These are phyloP conservation scores for Anneissia japonica DNA, from an alignment of 35 echinoderm and acorn worm species.

Conservation along the genomic window DNA sequence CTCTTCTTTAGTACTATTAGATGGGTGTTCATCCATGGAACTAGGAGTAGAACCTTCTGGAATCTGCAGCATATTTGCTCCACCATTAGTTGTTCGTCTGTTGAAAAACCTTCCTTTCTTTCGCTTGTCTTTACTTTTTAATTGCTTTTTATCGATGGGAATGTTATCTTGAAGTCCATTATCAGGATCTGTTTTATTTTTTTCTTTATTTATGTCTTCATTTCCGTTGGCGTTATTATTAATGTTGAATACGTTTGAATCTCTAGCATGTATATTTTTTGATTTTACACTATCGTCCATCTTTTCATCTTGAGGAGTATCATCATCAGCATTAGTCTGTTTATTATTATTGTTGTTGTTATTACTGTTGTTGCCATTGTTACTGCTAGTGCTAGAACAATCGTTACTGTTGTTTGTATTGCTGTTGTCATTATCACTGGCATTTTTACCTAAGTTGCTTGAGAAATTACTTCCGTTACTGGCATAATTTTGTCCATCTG, in stretches of 20 bases:
- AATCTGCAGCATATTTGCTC: background rate
- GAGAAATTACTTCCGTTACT: no score
- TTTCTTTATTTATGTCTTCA: no score
- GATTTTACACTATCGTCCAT: background rate
- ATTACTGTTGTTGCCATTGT: background rate
- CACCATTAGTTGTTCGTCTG: background rate
- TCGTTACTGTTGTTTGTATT: background rate
- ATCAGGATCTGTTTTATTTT: background rate
- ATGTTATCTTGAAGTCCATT: background rate
- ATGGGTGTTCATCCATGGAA: background rate
- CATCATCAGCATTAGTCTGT: background rate
- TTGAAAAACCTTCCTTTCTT: background rate
- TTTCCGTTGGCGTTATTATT: background rate
- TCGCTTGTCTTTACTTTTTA: background rate
- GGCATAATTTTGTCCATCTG: no score
- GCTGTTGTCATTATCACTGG: background rate
- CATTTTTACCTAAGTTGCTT: no score
- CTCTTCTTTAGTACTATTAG: background rate
- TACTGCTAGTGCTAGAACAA: background rate
- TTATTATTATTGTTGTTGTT: background rate
- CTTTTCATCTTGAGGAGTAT: background rate
- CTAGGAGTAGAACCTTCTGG: background rate
- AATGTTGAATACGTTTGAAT: background rate
- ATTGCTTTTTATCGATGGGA: background rate
- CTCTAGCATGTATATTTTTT: background rate